Conservation (phyloP, 2,888 invertebrate genomes). For the Linnaemya vulpina region DNA sequence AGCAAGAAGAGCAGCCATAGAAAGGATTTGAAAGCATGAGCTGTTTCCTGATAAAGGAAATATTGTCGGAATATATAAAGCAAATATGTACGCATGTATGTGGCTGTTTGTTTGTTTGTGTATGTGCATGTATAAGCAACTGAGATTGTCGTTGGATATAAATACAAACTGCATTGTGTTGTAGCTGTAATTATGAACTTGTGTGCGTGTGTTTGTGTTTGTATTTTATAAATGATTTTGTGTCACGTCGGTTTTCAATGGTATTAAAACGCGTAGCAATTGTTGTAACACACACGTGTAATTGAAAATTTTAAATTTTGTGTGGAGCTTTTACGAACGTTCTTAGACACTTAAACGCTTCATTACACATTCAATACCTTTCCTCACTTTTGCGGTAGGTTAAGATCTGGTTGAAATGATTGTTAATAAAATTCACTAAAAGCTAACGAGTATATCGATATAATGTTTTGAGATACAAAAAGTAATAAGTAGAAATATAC, state of each 20-base stretch:
- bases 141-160: not conserved
- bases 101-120: not conserved
- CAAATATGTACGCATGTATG: not conserved
- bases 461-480: no score
- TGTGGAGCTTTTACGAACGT: not conserved
- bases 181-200: slow-evolving; percentile 33
- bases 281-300: slow-evolving; percentile 17
- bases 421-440: slow-evolving; percentile 5
- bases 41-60: slow-evolving; percentile 38
- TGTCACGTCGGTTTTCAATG: slow-evolving; percentile 5
- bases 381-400: slow-evolving; percentile 21
- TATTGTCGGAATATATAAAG: slow-evolving; percentile 8
- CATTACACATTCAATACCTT: slow-evolving; percentile 9
- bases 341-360: slow-evolving; percentile 13
- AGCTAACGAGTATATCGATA: no score
- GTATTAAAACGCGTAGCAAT: slow-evolving; percentile 40
- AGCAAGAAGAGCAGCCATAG: not conserved
- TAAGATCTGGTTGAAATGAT: slow-evolving; percentile 6
- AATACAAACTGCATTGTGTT: not conserved
- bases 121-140: not conserved
- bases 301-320: slow-evolving; percentile 15
- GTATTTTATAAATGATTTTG: not conserved
- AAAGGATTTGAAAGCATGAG: slow-evolving; percentile 32
- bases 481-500: no score
- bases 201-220: not conserved